phyloP scores from a whole-genome alignment of 2,888 invertebrate species.

The Diaphora mendica region DNA sequence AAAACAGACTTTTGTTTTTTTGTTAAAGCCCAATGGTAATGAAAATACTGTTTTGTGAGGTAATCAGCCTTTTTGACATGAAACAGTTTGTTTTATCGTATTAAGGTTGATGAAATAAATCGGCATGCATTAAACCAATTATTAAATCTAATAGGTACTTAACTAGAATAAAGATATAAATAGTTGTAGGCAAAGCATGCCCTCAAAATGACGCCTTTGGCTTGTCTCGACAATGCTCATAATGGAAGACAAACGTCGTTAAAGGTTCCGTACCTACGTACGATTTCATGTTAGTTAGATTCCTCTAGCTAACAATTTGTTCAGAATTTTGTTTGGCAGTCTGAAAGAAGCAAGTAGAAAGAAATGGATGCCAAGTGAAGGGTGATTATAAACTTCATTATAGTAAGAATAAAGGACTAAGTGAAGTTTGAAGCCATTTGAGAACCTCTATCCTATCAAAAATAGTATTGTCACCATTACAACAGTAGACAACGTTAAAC shows the following conservation, averaged over 20 bases:
- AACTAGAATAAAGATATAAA: neutral
- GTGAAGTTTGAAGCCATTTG: neutral
- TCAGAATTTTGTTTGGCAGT: neutral
- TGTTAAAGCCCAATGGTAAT: constrained; percentile 30
- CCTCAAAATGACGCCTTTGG: too few species aligned
- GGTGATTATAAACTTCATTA: neutral
- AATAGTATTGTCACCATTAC: constrained; percentile 24
- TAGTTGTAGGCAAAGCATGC: neutral
- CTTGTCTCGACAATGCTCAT: too few species aligned
- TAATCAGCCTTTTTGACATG: constrained; percentile 28
- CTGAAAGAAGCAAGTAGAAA: neutral
- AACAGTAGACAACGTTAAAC: constrained; percentile 28
- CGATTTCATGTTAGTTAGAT: too few species aligned
- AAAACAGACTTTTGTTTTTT: constrained; percentile 32
- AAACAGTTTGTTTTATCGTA: neutral
- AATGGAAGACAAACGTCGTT: too few species aligned
- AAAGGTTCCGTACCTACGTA: too few species aligned
- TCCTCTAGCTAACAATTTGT: too few species aligned
- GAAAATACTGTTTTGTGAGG: constrained; percentile 30
- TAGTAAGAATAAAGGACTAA: neutral
- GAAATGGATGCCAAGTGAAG: neutral
- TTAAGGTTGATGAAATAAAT: too few species aligned
- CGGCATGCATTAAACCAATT: neutral
- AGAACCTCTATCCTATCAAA: constrained; percentile 1
- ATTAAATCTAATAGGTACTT: neutral